Base-by-base conservation (phyloP, 2,888 invertebrate species). In the Eilema sororculum region DNA sequence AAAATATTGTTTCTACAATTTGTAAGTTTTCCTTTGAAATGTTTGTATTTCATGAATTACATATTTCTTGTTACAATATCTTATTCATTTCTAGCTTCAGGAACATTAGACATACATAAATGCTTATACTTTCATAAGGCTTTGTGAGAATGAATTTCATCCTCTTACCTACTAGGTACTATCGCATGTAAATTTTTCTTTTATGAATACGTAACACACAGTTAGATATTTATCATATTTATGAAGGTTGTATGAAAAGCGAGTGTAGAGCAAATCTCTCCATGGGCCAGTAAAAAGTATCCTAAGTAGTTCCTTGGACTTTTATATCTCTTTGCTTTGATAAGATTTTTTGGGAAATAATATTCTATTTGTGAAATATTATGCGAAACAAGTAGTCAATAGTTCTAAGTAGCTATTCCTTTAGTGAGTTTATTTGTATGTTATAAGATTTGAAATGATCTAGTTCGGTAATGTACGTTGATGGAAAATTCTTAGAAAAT, bases 151-250 rank as follows among this genome's bases (percentile, higher is more conserved):
- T 77, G 63, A 77, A 46, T 72, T 74, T 75, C 63, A 67, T 70
- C n/a, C 71, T 73, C 71, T 65, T 65, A 61, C 64, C 65, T 69
- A 59, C 71, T 75, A 52, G 61, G 67, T 64, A 28, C 62, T 71
- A 74, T 76, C 75, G 33, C 71, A 80, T 79, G 79, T 81, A 79
- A 81, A 76, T 81, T 67, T 77, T 74, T 75, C 83, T 81, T 83
- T 82, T 82, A 81, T 77, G 83, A 82, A 82, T 82, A 83, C 81
- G 69, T 81, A 82, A 78, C 74, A 77, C 75, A 69, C 72, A 78
- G 73, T 79, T 77, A 75, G 74, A 82, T 82, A 79, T 82, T 82
- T 80, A 79, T 80, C 81, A 82, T 82, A 82, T 82, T 82, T 82
- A 82, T 82, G 76, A 83, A 82, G 75, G 78, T 80, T 70, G 71